These are phyloP conservation scores for Tethya wilhelma DNA, from an alignment of 37 sponge, comb jelly and placozoan species.

Conservation along the genomic window DNA sequence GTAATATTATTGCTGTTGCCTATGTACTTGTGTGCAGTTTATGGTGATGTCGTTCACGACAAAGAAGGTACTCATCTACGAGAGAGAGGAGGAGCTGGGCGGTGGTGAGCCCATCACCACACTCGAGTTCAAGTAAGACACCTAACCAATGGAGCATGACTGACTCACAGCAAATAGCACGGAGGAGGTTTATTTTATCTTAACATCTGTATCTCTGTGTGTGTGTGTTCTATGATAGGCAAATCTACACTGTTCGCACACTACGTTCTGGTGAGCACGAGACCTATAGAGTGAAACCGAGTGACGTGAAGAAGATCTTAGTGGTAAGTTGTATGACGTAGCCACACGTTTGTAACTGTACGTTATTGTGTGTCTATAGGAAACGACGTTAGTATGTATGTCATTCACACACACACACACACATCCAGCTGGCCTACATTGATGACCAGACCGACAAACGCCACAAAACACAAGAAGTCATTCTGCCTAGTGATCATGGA, in stretches of 20 bases:
- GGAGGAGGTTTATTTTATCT: not conserved
- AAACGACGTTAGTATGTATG: too few species aligned
- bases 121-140: conserved; percentile 54
- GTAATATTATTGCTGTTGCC: too few species aligned
- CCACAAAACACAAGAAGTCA: too few species aligned
- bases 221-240: conserved; percentile 23
- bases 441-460: too few species aligned
- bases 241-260: conserved; percentile 68
- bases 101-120: conserved; percentile 32
- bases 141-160: not conserved
- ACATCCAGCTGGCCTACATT: conserved; percentile 28
- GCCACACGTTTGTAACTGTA: too few species aligned
- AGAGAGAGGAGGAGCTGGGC: conserved; percentile 61
- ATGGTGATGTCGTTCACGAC: conserved; percentile 66
- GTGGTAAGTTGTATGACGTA: conserved; percentile 22
- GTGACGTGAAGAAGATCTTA: conserved; percentile 56
- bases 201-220: not conserved
- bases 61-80: conserved; percentile 58
- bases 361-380: too few species aligned
- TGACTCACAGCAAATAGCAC: not conserved
- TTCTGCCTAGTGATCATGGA: too few species aligned
- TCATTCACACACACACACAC: too few species aligned
- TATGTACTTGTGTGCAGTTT: conserved; percentile 59
- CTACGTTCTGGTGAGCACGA: conserved; percentile 75
- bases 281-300: conserved; percentile 64